Base-by-base conservation (phyloP, 2,797 vertebrate genomes). In the Clangula hyemalis region DNA sequence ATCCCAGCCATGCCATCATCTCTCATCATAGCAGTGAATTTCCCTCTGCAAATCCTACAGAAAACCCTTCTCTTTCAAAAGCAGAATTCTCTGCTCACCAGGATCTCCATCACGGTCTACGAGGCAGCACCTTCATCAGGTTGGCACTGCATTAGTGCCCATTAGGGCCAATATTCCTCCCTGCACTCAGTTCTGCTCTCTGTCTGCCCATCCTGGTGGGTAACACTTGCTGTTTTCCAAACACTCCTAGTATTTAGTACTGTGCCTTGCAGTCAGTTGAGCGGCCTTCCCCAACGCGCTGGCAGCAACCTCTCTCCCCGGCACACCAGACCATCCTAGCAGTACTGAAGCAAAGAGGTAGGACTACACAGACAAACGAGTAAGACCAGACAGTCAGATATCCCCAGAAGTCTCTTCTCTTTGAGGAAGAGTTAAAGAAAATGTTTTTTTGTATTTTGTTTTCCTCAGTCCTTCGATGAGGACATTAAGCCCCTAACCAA, bases 401-500 rank as follows among this genome's bases (percentile, higher is more conserved):
- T 91, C 84, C 95, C 84, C 79, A 96, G 53, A 94, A 93, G 53
- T 53, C 89, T 85, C 30, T 45, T 90, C 75, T 93, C 83, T 93
- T 95, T 93, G 34, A 95, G 71, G 25, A 77, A 34, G 80, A 72
- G 11, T 62, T 65, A 71, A 56, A 79, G 4, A 22, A 41, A 54
- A 85, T 21, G 12, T 21, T 60, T 80, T 58, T 80, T 81, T 68
- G 7, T 56, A 87, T 89, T 90, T 91, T 87, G 94, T 28, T 82
- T 89, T 71, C 18, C 38, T 66, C 21, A 27, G 4, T 73, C 32
- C 93, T 93, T 77, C 62, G 34, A 93, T 83, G 28, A 74, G 32
- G 74, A 88, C 84, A 80, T 93, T 17, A 87, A 93, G 75, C 30
- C 10, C 36, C 70, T 93, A 45, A 87, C 36, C 70, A 58, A 91